phyloP scores from a whole-genome alignment of 2,888 invertebrate genomes.

The Eilema griseolum region DNA sequence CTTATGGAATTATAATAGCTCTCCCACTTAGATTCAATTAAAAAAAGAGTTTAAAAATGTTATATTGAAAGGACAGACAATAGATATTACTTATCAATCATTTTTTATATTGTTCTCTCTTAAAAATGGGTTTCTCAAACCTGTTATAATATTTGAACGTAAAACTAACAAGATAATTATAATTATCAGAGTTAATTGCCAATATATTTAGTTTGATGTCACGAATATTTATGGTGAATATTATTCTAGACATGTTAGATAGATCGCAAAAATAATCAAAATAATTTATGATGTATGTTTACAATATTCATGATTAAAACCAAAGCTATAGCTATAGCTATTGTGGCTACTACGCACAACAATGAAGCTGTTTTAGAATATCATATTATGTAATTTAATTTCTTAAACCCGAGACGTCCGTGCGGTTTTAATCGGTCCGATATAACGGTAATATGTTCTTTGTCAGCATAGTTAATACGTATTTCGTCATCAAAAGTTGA shows the following conservation, averaged over 20 bases:
- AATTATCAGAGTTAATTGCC: slow-evolving; percentile 28
- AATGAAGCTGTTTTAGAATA: not conserved
- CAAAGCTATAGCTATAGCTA: not conserved
- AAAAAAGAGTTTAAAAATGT: slow-evolving; percentile 42
- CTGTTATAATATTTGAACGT: slow-evolving; percentile 14
- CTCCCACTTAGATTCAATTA: slow-evolving; percentile 16
- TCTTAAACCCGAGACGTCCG: no score
- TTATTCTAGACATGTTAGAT: not conserved
- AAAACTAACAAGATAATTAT: slow-evolving; percentile 16
- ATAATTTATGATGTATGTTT: not conserved
- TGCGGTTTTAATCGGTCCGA: no score
- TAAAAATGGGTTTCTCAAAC: slow-evolving; percentile 12
- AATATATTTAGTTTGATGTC: slow-evolving; percentile 27
- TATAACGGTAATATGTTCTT: no score
- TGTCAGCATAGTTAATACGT: no score
- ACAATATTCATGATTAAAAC: not conserved
- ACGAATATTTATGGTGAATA: slow-evolving; percentile 9
- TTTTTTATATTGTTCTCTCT: slow-evolving; percentile 15
- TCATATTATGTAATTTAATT: not conserved
- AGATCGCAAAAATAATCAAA: not conserved
- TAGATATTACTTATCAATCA: slow-evolving; percentile 28
- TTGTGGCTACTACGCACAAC: not conserved
- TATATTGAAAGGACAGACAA: slow-evolving; percentile 27
- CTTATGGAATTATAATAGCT: slow-evolving; percentile 27
- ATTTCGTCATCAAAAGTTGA: no score